Percentiles rank a stretch among this genome's conserved stretches.
These are phyloP conservation scores for Ridgeia piscesae DNA, from an alignment of 1,140 invertebrate species.

Conservation along the genomic window DNA sequence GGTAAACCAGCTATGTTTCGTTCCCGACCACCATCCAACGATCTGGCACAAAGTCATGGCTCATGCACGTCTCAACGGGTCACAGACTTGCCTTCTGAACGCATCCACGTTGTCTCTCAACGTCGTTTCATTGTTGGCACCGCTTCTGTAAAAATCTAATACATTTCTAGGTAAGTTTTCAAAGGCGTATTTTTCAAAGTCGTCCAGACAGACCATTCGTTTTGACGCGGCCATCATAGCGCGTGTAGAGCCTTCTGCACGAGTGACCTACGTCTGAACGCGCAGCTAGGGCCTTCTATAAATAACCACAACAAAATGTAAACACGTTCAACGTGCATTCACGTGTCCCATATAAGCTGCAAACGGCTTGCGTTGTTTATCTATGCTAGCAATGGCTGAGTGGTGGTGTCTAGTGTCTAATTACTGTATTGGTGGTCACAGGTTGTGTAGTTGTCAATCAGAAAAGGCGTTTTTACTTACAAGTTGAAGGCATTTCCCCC, in stretches of 20 bases:
- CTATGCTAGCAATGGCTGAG: not conserved
- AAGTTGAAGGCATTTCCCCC: too few species aligned
- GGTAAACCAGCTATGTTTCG: not conserved
- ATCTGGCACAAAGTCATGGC: too few species aligned
- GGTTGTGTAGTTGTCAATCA: too few species aligned
- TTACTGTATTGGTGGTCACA: too few species aligned
- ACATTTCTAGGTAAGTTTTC: slow-evolving; percentile 68
- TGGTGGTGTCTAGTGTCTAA: too few species aligned
- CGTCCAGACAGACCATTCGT: slow-evolving; percentile 70
- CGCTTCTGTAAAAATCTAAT: slow-evolving; percentile 86
- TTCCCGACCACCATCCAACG: not conserved
- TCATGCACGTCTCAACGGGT: too few species aligned
- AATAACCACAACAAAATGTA: not conserved
- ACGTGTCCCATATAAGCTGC: not conserved
- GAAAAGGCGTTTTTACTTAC: too few species aligned
- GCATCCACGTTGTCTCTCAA: slow-evolving; percentile 75
- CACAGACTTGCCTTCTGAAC: slow-evolving; percentile 71
- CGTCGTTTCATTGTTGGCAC: slow-evolving; percentile 80
- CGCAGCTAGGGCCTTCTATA: not conserved
- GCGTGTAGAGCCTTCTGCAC: not conserved
- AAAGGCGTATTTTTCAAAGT: slow-evolving; percentile 76
- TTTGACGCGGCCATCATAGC: not conserved
- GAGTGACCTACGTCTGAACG: not conserved
- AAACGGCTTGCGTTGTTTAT: not conserved
- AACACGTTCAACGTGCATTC: not conserved